Conservation (phyloP, 2,888 invertebrate genomes). For the Amiota communis region DNA sequence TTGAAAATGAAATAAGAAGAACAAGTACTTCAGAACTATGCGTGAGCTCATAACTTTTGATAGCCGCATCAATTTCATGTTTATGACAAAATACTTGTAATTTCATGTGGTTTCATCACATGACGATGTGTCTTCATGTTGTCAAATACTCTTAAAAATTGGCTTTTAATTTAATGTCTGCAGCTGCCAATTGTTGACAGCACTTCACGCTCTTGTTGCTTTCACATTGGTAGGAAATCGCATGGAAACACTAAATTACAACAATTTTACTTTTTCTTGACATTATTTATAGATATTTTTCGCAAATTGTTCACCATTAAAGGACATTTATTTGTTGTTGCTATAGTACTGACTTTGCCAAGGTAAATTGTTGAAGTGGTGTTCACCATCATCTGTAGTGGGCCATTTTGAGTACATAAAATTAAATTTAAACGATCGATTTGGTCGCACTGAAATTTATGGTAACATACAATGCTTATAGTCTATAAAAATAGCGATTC, state of each 20-base stretch:
- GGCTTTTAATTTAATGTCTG: constrained; percentile 15
- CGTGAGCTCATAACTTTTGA: constrained; percentile 55
- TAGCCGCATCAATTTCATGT: constrained; percentile 40
- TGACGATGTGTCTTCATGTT: background rate
- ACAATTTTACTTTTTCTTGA: constrained; percentile 16
- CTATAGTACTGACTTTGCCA: too few relatives aligned
- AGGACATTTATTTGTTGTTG: background rate
- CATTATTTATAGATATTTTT: constrained; percentile 58
- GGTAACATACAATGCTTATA: too few relatives aligned
- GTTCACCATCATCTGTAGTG: too few relatives aligned
- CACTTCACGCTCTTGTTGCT: constrained; percentile 26
- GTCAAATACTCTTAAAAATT: background rate
- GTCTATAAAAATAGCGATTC: too few relatives aligned
- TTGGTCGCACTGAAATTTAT: too few relatives aligned
- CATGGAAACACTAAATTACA: background rate
- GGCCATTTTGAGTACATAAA: too few relatives aligned
- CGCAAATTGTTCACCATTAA: constrained; percentile 24
- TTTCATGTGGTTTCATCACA: background rate
- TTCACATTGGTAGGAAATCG: background rate
- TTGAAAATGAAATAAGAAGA: too few relatives aligned
- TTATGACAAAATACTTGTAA: background rate
- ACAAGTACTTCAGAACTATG: background rate
- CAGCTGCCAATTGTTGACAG: constrained; percentile 48
- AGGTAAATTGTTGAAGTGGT: too few relatives aligned
- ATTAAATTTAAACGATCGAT: too few relatives aligned